Base-by-base conservation (phyloP, 2,113 vertebrate genomes). In the Meriones unguiculatus region DNA sequence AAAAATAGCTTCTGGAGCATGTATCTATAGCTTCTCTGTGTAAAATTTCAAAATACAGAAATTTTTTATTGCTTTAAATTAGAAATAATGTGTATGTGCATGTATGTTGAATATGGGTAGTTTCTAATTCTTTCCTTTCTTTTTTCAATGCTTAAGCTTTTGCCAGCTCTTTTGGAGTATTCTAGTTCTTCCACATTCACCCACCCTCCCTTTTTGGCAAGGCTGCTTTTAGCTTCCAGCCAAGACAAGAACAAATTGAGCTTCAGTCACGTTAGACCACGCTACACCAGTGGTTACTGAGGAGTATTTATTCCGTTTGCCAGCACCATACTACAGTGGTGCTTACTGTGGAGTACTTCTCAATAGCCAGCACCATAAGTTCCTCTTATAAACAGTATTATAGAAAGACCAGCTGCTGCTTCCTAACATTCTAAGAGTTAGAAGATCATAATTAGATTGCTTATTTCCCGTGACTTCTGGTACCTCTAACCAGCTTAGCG, bases 211-310 rank as follows among this genome's bases (percentile, higher is more conserved):
- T 86, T 95, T 89, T 94, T 97, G 82, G 67, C 93, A 95, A 97
- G 78, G 82, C 52, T 90, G n/a, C 78, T 95, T 77, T 92, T 87
- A 89, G 57, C 85, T 97, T 96, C 94, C 80, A 85, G 41, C 94
- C 62, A 96, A 89, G 82, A 96, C 95, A 93, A 96, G 96, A 97
- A 93, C 91, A 96, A 89, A 70, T 89, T 88, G 73, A 90, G 91
- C 22, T 93, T 96, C 89, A 96, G 76, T 90, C 94, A 88, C 70
- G 70, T 91, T 93, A 92, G 86, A 91, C 92, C 54, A 64, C 67
- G 85, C 72, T 72, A 65, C 59, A 94, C 73, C 50, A 70, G 95
- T 72, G 91, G 80, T 62, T 78, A 52, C 52, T 95, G 84, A 88
- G 54, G 93, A 75, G 89, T 67, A 87, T 85, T 78, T 93, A 52